Percentiles rank a stretch among this genome's conserved stretches.
These are phyloP conservation scores for Condylostylus longicornis DNA, from an alignment of 1,140 invertebrate genomes.

Conservation along the genomic window DNA sequence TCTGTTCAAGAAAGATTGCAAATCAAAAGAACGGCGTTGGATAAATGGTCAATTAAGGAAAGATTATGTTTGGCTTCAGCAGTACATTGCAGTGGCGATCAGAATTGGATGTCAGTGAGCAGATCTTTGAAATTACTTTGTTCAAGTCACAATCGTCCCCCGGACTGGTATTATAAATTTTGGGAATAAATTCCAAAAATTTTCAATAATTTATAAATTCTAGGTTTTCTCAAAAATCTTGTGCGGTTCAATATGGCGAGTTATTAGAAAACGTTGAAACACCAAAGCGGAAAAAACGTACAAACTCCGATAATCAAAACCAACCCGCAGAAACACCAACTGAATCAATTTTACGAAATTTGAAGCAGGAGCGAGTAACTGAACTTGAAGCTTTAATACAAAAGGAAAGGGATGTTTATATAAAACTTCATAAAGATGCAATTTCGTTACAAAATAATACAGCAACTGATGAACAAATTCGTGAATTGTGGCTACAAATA, in stretches of 20 bases:
- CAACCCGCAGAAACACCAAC: slow-evolving; percentile 42
- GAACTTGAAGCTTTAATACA: slow-evolving; percentile 58
- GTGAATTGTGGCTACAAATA: slow-evolving; percentile 55
- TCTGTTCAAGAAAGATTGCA: slow-evolving; percentile 43
- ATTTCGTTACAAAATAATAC: slow-evolving; percentile 33
- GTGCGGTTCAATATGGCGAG: slow-evolving; percentile 74
- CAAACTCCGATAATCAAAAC: slow-evolving; percentile 38
- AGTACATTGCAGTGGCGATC: slow-evolving; percentile 75
- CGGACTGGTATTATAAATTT: too few relatives aligned
- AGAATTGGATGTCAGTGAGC: slow-evolving; percentile 88
- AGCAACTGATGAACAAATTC: slow-evolving; percentile 49
- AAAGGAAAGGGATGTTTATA: slow-evolving; percentile 54
- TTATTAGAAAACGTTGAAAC: slow-evolving; percentile 72
- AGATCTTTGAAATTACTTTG: slow-evolving; percentile 54
- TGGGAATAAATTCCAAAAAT: too few relatives aligned
- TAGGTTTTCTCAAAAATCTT: slow-evolving; percentile 82
- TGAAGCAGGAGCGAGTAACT: slow-evolving; percentile 61
- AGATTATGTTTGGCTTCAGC: slow-evolving; percentile 73
- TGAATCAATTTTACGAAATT: slow-evolving; percentile 60
- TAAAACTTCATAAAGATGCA: slow-evolving; percentile 45
- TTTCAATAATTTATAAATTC: too few relatives aligned
- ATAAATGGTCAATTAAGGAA: slow-evolving; percentile 72
- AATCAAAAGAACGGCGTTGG: slow-evolving; percentile 54
- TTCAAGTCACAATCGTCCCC: slow-evolving; percentile 57
- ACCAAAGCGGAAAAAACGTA: slow-evolving; percentile 72